Conservation (phyloP, 2,113 vertebrate genomes). For the Hydrolagus affinis region DNA sequence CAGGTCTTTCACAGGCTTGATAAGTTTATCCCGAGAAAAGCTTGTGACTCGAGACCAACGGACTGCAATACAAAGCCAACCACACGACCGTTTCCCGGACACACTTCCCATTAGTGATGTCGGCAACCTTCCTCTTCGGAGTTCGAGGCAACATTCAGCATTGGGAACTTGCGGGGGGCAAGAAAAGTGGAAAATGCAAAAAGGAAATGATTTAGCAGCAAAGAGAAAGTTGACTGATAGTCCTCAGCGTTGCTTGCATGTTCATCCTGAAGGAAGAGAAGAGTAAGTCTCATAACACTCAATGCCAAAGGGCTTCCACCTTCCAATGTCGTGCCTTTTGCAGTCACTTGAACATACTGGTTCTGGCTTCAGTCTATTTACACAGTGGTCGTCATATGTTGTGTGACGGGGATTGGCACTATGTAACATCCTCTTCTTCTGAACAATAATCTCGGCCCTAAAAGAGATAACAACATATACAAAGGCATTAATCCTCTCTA, state of each 20-base stretch:
- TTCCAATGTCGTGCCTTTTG: slow-evolving; percentile 51
- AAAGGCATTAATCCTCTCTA: not conserved
- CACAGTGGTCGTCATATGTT: slow-evolving; percentile 55
- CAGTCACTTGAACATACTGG: slow-evolving; percentile 50
- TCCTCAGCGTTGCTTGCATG: slow-evolving; percentile 56
- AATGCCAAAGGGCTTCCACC: slow-evolving; percentile 55
- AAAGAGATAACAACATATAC: not conserved
- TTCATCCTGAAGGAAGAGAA: slow-evolving; percentile 50
- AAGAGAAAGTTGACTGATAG: slow-evolving; percentile 53
- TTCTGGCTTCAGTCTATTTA: slow-evolving; percentile 65
- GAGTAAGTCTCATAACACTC: slow-evolving; percentile 59
- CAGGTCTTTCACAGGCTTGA: not conserved
- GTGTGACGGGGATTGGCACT: slow-evolving; percentile 52
- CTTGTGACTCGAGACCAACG: not conserved
- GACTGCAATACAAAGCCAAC: not conserved
- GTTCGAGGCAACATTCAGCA: slow-evolving; percentile 32
- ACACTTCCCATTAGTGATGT: not conserved
- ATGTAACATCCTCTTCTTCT: slow-evolving; percentile 92
- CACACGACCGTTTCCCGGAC: not conserved
- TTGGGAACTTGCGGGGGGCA: slow-evolving; percentile 56
- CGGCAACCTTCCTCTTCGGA: not conserved
- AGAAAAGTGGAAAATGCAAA: slow-evolving; percentile 59
- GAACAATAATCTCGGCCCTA: slow-evolving; percentile 94
- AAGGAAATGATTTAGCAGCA: slow-evolving; percentile 62
- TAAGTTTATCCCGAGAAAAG: slow-evolving; percentile 8